Evolutionary conservation across 2,113 vertebrate species (phyloP), one percentile per base, ranked within the genome.

Genomic region (Prinia subflava): DNA sequence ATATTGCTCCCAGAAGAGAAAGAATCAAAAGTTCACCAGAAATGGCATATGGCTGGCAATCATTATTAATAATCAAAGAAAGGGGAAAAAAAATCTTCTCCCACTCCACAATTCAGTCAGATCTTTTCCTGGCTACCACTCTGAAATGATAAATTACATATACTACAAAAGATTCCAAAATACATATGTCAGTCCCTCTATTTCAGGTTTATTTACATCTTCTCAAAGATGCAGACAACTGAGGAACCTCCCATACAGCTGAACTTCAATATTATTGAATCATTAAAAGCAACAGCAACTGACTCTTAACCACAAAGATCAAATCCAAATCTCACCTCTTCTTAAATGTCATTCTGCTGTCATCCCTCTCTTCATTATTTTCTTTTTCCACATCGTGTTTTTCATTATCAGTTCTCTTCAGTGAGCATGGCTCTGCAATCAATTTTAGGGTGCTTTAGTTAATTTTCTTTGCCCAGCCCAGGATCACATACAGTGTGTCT

Each of bases 391-490:
- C 13, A 11, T 46, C 78, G 46, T 47, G 42, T 71, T 96, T 95
- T 82, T 73, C 21, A 82, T 86, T 92, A 81, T 83, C 56, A 85
- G 62, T 82, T 96, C 78, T 90, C 71, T 85, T 94, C 96, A 87
- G 33, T 78, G 28, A 94, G 12, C 84, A 70, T 15, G 74, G 30
- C 33, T 87, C 47, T 50, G 63, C 67, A 90, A 97, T 94, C 95
- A 95, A 88, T 92, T 97, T 96, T 90, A 20, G 64, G 63, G n/a
- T 71, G 49, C 5, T 94, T 95, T 95, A 92, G 65, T 67, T 95
- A 42, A 25, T 93, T 41, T 87, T 94, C 83, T 88, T 75, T 11
- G 4, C 35, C n/a, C 86, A 73, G 74, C 56, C 74, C 84, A 68
- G 90, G 88, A 89, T 91, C 67, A 83, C 53, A 93, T 67, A 41